Conservation (phyloP, 2,113 vertebrate genomes). For the Oncorhynchus tshawytscha region DNA sequence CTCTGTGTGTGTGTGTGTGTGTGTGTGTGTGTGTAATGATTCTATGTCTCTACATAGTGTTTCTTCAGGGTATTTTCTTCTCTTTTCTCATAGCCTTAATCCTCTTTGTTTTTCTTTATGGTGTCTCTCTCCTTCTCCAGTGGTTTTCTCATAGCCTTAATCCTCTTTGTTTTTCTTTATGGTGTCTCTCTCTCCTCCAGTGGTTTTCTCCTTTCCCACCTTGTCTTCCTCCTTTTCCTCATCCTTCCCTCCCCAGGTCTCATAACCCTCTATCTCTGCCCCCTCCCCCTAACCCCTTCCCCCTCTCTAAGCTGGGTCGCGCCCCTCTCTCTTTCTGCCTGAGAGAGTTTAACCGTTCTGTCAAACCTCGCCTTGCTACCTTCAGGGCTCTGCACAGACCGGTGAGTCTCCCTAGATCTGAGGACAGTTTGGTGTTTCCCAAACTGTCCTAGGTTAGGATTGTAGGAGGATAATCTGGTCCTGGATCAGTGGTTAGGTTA, state of each 20-base stretch:
- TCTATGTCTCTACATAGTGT: background rate
- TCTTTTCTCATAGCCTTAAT: background rate
- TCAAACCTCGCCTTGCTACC: too few relatives aligned
- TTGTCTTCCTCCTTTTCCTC: background rate
- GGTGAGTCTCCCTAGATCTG: too few relatives aligned
- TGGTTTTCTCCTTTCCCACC: conserved; percentile 45
- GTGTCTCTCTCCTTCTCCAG: conserved; percentile 24
- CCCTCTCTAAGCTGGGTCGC: background rate
- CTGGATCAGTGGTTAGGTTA: too few relatives aligned
- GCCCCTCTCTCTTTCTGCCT: background rate
- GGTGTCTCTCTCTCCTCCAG: conserved; percentile 23
- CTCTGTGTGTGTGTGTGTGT: background rate
- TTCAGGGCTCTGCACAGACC: too few relatives aligned
- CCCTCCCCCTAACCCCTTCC: background rate
- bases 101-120: conserved; percentile 15
- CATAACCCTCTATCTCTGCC: background rate
- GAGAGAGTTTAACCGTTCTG: background rate
- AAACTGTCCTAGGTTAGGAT: too few relatives aligned
- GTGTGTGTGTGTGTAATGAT: too few relatives aligned
- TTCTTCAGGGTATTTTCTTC: background rate
- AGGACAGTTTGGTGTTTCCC: too few relatives aligned
- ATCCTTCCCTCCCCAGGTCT: background rate
- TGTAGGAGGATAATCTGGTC: too few relatives aligned
- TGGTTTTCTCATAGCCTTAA: conserved; percentile 1
- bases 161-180: too few relatives aligned